Conservation (phyloP, 64 coral and sea anemone genomes). For the Stichodactyla mertensii region DNA sequence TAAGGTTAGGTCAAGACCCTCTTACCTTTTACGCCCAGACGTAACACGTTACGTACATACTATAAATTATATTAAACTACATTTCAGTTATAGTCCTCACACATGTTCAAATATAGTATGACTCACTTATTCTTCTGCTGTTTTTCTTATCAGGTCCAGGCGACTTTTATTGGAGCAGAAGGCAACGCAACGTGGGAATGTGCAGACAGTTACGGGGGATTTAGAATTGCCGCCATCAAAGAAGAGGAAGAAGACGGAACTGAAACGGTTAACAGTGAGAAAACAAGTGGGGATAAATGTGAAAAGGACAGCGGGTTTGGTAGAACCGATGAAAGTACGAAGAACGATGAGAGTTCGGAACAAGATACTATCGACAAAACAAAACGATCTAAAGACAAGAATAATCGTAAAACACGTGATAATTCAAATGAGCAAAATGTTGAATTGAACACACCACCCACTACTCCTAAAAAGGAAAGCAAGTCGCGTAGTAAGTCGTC, state of each 20-base stretch:
- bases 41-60: background rate
- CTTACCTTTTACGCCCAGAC: background rate
- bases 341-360: conserved; percentile 87
- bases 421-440: background rate
- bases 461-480: conserved; percentile 34
- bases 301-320: conserved; percentile 96
- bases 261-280: conserved; percentile 67
- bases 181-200: conserved; percentile 61
- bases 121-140: background rate
- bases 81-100: background rate
- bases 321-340: conserved; percentile 88
- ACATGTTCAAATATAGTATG: background rate
- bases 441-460: background rate
- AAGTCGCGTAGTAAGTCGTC: conserved; percentile 17
- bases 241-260: conserved; percentile 89
- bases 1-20: background rate
- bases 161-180: conserved; percentile 71
- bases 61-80: background rate
- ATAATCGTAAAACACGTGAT: background rate
- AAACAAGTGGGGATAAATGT: conserved; percentile 71
- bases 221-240: conserved; percentile 83
- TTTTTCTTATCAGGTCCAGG: conserved; percentile 61
- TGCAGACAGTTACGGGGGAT: conserved; percentile 34
- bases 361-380: conserved; percentile 70
- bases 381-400: conserved; percentile 48